A percentile compares a stretch with the other conserved stretches of the same genome.
These are phyloP conservation scores for Drosophila nigromelanica DNA, from an alignment of 1,140 invertebrate species.

Conservation along the genomic window DNA sequence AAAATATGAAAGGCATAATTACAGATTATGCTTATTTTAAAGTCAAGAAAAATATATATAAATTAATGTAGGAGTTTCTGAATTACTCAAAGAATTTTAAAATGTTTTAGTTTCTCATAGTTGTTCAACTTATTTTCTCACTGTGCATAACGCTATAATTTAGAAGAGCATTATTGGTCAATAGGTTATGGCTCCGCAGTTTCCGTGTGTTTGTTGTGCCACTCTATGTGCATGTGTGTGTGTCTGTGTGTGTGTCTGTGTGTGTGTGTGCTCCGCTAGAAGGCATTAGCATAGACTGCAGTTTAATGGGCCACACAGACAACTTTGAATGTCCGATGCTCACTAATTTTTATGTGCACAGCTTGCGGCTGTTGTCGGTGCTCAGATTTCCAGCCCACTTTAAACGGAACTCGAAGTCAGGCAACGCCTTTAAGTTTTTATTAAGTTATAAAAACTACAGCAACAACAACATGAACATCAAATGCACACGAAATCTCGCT, in stretches of 20 bases:
- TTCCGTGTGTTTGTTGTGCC: background rate
- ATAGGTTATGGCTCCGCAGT: conserved; percentile 43
- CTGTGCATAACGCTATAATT: conserved; percentile 39
- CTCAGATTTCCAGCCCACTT: conserved; percentile 57
- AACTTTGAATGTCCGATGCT: conserved; percentile 28
- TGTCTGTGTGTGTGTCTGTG: conserved; percentile 2
- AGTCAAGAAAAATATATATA: background rate
- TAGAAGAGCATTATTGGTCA: conserved; percentile 45
- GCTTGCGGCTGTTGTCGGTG: conserved; percentile 43
- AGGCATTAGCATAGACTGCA: conserved; percentile 56
- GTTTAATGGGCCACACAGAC: conserved; percentile 52
- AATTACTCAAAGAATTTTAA: background rate
- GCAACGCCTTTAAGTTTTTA: conserved; percentile 51
- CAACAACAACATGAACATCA: background rate
- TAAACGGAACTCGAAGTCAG: conserved; percentile 63
- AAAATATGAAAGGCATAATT: too few species aligned
- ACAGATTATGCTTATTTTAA: background rate
- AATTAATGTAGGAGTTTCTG: background rate
- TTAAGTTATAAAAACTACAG: conserved; percentile 74
- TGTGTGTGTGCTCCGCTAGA: conserved; percentile 19
- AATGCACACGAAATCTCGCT: conserved; percentile 11
- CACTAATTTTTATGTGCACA: conserved; percentile 62
- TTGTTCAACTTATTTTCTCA: conserved; percentile 6
- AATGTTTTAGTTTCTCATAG: background rate
- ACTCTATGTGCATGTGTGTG: background rate